A percentile compares a stretch with the other conserved stretches of the same genome.
Conservation (phyloP, 2,888 invertebrate species). For the Odontocolon sp. region DNA sequence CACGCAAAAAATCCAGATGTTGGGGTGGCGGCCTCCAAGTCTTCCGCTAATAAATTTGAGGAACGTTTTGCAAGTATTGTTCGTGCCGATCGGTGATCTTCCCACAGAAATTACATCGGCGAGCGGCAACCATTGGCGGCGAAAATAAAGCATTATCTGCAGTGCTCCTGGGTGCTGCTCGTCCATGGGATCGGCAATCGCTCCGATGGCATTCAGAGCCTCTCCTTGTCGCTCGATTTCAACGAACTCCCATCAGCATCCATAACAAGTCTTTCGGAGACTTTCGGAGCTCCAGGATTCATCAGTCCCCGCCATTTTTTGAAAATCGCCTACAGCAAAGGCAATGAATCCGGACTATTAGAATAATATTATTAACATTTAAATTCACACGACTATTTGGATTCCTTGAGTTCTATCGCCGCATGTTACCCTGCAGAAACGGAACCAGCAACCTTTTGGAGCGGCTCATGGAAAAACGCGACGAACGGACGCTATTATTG, state of each 20-base stretch:
- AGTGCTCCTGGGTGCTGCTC: not conserved
- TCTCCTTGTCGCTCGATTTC: not conserved
- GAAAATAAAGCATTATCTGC: not conserved
- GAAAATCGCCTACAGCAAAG: not conserved
- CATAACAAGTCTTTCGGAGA: not conserved
- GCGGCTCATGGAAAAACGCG: not conserved
- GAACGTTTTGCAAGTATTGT: not conserved
- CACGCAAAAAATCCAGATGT: conserved; percentile 2
- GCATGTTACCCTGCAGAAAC: not conserved
- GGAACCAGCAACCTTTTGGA: not conserved
- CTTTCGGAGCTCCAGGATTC: not conserved
- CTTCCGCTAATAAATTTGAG: not conserved
- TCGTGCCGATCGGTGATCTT: not conserved
- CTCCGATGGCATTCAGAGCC: not conserved
- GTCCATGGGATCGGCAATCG: not conserved
- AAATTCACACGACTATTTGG: no score
- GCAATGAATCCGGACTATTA: no score
- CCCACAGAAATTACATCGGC: not conserved
- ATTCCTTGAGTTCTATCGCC: no score
- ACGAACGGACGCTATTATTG: not conserved
- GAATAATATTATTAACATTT: no score
- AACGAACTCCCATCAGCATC: not conserved
- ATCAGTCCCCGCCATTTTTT: not conserved
- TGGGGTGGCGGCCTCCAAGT: not conserved
- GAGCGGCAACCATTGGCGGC: not conserved